Percentiles rank a stretch among this genome's conserved stretches.
These are phyloP conservation scores for Macrobrachium rosenbergii DNA, from an alignment of 1,140 invertebrate species.

Conservation along the genomic window DNA sequence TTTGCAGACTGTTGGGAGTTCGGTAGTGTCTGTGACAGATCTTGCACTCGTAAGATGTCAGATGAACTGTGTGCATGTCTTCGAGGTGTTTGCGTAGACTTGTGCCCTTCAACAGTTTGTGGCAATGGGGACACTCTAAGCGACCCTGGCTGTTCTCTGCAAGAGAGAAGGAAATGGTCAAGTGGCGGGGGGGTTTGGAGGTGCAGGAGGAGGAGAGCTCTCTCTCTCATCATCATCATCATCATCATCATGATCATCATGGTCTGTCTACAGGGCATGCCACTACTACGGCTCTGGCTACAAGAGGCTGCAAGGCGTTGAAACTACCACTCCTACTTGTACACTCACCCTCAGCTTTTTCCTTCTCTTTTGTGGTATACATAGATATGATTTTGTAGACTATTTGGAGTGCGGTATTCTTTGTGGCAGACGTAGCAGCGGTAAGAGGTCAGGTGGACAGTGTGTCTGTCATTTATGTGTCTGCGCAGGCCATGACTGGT, in stretches of 20 bases:
- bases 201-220: not conserved
- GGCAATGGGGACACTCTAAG: conserved; percentile 75
- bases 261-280: conserved; percentile 43
- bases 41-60: conserved; percentile 85
- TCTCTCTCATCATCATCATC: too few relatives aligned
- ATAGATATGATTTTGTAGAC: conserved; percentile 94
- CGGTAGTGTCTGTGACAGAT: conserved; percentile 87
- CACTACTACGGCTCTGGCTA: conserved; percentile 41
- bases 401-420: conserved; percentile 92
- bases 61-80: conserved; percentile 90
- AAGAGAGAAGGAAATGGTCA: conserved; percentile 61
- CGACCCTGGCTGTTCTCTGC: conserved; percentile 61
- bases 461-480: conserved; percentile 93
- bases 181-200: conserved; percentile 46
- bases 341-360: conserved; percentile 58
- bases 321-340: conserved; percentile 35
- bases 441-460: conserved; percentile 90
- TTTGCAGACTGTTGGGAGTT: conserved; percentile 73
- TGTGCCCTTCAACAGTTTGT: conserved; percentile 86
- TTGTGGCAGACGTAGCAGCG: conserved; percentile 91
- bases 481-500: conserved; percentile 92
- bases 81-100: conserved; percentile 78
- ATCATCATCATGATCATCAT: too few relatives aligned
- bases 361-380: conserved; percentile 80
- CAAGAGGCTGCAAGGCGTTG: conserved; percentile 40